Base-by-base conservation (phyloP, 2,888 invertebrate species). In the Lysandra coridon region DNA sequence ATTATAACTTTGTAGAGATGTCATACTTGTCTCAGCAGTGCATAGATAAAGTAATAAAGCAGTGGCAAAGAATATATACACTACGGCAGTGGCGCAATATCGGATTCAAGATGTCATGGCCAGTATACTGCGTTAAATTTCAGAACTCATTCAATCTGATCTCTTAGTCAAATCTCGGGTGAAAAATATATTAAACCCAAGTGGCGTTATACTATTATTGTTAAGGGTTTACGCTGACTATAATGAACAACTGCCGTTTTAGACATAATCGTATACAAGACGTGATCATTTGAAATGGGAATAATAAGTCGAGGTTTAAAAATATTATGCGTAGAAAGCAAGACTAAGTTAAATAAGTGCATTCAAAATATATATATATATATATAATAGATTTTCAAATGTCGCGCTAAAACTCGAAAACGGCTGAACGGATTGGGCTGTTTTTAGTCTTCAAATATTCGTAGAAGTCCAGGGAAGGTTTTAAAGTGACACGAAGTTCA, bases 231-330 rank as follows among this genome's bases (percentile, higher is more conserved):
- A 17, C 33, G 0, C 69, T 14, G 6, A 69, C 69, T 14, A 69
- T 69, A 37, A 37, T 37, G 33, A 2, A 69, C 69, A 69, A 37
- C 14, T 69, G 69, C 17, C 30, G 4, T 33, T 33, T 12, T 33
- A 69, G 69, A 33, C 14, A 69, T 69, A 33, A 69, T 33, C 69
- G 69, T 69, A 69, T 33, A 69, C 69, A 33, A 69, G 69, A 23
- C 23, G 23, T 69, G 33, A 14, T 33, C 14, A 37, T 37, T 33
- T 69, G 5, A 69, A 64, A 64, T 69, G 14, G 4, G 5, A 69
- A 69, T 69, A 69, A 10, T 30, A 23, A 30, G n/a, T n/a, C 0
- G 7, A 2, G 23, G 10, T 4, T 30, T 4, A 10, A 64, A 64
- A 64, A 10, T 64, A 10, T 64, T 10, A 10, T 4, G 30, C 64